These are phyloP conservation scores for Drosophila eohydei DNA, from an alignment of 2,888 invertebrate species.

Conservation along the genomic window DNA sequence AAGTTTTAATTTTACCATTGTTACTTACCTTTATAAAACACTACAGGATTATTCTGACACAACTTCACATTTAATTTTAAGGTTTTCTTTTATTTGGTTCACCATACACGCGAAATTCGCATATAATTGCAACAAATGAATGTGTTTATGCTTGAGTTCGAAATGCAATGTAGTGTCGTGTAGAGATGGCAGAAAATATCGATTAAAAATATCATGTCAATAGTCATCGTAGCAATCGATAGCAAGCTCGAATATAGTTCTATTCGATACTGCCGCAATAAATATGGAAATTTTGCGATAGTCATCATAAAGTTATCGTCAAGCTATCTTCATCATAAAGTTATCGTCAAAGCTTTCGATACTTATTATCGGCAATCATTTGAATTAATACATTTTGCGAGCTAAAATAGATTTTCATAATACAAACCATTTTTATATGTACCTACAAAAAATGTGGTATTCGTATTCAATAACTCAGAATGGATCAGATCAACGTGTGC, in stretches of 20 bases:
- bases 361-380: background rate
- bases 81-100: background rate
- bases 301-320: background rate
- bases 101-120: constrained; percentile 20
- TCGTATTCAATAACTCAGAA: background rate
- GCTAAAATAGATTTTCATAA: background rate
- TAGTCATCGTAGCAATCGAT: background rate
- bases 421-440: background rate
- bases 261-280: background rate
- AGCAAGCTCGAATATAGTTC: background rate
- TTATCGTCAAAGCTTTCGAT: background rate
- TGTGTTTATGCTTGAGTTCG: constrained; percentile 31
- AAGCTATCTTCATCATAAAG: background rate
- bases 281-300: background rate
- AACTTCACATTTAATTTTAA: constrained; percentile 22
- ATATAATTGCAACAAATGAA: constrained; percentile 15
- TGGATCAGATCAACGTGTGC: background rate
- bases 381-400: background rate
- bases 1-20: background rate
- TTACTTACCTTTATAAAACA: constrained; percentile 17
- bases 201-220: background rate
- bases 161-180: constrained; percentile 32
- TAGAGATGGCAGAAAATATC: constrained; percentile 13
- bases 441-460: background rate
- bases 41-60: background rate